A percentile compares a stretch with the other conserved stretches of the same genome.
Conservation (phyloP, 2,113 vertebrate genomes). For the Saccopteryx leptura region DNA sequence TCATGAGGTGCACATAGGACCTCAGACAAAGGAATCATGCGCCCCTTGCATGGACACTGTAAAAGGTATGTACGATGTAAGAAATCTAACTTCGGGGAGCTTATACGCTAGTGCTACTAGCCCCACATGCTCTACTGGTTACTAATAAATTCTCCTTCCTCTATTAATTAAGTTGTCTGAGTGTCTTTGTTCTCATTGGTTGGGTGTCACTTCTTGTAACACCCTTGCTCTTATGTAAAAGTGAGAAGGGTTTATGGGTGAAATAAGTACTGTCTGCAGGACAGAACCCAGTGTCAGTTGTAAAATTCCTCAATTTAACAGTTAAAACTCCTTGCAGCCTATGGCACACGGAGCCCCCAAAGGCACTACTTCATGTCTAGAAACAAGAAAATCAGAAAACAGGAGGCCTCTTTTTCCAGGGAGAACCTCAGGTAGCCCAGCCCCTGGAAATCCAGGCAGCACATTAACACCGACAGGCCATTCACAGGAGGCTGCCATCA, state of each 20-base stretch:
- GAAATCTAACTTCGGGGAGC: too few relatives aligned
- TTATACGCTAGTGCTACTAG: too few relatives aligned
- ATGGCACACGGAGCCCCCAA: background rate
- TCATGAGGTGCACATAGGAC: too few relatives aligned
- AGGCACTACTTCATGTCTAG: background rate
- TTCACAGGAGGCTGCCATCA: background rate
- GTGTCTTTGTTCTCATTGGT: too few relatives aligned
- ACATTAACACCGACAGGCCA: background rate
- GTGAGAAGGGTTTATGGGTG: background rate
- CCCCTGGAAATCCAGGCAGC: background rate
- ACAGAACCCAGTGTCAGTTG: background rate
- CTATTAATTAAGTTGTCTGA: too few relatives aligned
- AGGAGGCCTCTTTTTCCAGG: background rate
- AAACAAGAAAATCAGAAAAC: background rate
- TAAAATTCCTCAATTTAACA: background rate
- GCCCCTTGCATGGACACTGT: too few relatives aligned
- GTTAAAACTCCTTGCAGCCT: background rate
- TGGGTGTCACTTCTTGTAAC: too few relatives aligned
- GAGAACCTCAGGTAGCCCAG: background rate
- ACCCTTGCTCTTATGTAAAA: background rate
- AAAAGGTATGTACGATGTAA: too few relatives aligned
- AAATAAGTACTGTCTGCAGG: background rate
- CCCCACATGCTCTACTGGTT: too few relatives aligned
- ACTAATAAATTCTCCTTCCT: too few relatives aligned
- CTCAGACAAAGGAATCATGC: too few relatives aligned